Base-by-base conservation (phyloP, 2,113 vertebrate genomes). In the Prietella phreatophila region DNA sequence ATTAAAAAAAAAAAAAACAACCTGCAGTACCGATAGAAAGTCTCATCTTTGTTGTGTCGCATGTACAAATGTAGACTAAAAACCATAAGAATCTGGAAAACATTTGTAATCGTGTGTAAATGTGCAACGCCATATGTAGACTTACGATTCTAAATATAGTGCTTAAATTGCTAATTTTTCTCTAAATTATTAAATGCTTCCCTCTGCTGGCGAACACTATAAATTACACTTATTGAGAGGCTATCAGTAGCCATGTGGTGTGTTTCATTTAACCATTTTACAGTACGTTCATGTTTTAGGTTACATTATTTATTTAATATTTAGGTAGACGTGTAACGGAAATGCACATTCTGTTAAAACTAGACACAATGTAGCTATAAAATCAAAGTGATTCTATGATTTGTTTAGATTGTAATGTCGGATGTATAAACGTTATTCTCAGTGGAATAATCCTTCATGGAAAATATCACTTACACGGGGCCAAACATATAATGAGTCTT, bases 111-210 rank as follows among this genome's bases (percentile, higher is more conserved):
- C 53, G 8, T 58, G 10, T 60, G 53, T 36, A 69, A 63, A 69
- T 30, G 58, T 25, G 17, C 33, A 25, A 39, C 81, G 25, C 73
- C 33, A 53, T n/a, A 36, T 36, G 13, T 19, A 20, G 67, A 71
- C 33, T 36, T 22, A 3, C 36, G 33, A 33, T 67, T 84, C 61
- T 47, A 33, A 73, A 73, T 85, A 36, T 33, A 33, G n/a, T 30
- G 5, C 20, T 17, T 22, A 56, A 58, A 19, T 53, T 10, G 33
- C 50, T n/a, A 83, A 67, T 85, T 42, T 82, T 78, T 65, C 69
- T 9, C 58, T 25, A 85, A 36, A 9, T 61, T 88, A 88, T 82
- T 17, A 82, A 85, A 76, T 89, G 17, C 86, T 50, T 67, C 63
- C 83, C 82, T 90, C 86, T 90, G 11, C 86, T 87, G 89, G 86